These are phyloP conservation scores for Gnatocerus cornutus DNA, from an alignment of 2,888 invertebrate species.

Conservation along the genomic window DNA sequence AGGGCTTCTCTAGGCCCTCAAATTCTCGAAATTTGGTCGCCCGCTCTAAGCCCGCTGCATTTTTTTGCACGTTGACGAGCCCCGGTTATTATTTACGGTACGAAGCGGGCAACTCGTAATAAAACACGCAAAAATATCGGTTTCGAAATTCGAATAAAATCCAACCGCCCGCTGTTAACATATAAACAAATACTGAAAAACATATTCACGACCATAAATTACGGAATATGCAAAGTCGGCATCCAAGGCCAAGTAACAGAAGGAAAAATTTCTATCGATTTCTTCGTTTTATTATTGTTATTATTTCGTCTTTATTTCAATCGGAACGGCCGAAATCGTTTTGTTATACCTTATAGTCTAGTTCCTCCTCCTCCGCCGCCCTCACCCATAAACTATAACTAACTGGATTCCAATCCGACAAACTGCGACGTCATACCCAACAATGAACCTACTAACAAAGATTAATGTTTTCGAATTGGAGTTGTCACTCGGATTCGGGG, in stretches of 20 bases:
- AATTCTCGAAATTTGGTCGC: no score
- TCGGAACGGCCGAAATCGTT: neutral
- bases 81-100: conserved; percentile 22
- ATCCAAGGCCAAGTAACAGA: conserved; percentile 8
- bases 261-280: neutral
- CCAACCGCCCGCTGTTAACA: conserved; percentile 55
- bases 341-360: conserved; percentile 19
- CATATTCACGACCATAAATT: conserved; percentile 43
- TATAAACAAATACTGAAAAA: conserved; percentile 55
- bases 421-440: conserved; percentile 61
- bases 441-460: conserved; percentile 66
- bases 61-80: conserved; percentile 1
- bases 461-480: conserved; percentile 63
- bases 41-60: neutral
- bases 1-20: no score
- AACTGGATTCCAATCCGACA: conserved; percentile 45
- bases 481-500: conserved; percentile 56
- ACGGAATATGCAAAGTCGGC: conserved; percentile 45
- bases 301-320: neutral
- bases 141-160: conserved; percentile 50
- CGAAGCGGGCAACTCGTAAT: conserved; percentile 17
- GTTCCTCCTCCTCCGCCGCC: conserved; percentile 17
- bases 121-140: conserved; percentile 48
- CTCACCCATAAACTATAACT: conserved; percentile 34
- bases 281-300: no score